Conservation (phyloP, 2,113 vertebrate species). For the Ameiurus melas region DNA sequence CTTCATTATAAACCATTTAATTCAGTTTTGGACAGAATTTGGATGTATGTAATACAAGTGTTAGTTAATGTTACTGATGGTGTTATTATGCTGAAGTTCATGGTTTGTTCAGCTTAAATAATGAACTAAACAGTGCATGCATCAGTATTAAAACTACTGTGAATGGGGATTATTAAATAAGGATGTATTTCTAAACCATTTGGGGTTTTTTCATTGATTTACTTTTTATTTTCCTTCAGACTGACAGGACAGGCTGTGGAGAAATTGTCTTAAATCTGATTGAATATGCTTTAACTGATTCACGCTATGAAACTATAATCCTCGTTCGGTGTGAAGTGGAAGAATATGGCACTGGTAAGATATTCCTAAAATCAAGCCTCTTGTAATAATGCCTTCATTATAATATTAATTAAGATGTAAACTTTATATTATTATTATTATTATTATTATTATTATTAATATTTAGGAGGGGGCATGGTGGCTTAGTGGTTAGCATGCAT, state of each 20-base stretch:
- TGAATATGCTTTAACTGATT: constrained; percentile 13
- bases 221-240: constrained; percentile 54
- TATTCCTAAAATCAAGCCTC: not conserved
- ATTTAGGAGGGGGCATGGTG: no score
- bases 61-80: not conserved
- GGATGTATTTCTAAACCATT: no score
- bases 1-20: no score
- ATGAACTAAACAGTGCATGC: not conserved
- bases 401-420: no score
- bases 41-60: not conserved
- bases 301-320: constrained; percentile 34
- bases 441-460: no score
- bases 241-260: constrained; percentile 67
- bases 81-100: not conserved
- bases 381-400: not conserved
- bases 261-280: constrained; percentile 53
- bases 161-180: not conserved
- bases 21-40: not conserved
- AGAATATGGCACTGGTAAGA: constrained; percentile 71
- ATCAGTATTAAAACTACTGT: no score
- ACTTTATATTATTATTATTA: no score
- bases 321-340: constrained; percentile 60
- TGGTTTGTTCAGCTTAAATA: not conserved
- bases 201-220: not conserved
- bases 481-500: no score